These are phyloP conservation scores for Menidia menidia DNA, from an alignment of 2,797 vertebrate species.

Conservation along the genomic window DNA sequence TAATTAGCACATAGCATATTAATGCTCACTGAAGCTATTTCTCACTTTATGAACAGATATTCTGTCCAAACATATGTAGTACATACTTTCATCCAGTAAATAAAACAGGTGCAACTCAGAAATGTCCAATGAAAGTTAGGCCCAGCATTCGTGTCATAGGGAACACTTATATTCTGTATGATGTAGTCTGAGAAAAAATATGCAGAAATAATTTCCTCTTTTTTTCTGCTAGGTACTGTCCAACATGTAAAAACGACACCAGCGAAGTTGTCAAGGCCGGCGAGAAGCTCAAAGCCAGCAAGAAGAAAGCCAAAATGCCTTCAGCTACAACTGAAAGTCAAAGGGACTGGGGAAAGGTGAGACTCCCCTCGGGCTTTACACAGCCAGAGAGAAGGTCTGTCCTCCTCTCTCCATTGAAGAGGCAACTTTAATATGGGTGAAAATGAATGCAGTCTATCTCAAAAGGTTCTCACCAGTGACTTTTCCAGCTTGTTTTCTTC, in stretches of 20 bases:
- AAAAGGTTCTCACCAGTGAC: not conserved
- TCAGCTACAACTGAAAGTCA: constrained; percentile 97
- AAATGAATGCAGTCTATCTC: constrained; percentile 11
- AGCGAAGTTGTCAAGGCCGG: constrained; percentile 97
- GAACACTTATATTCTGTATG: not conserved
- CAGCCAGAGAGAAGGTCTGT: not conserved
- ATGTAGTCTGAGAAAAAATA: not conserved
- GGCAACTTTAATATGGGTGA: not conserved
- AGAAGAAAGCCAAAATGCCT: constrained; percentile 99
- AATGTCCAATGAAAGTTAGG: too few species aligned
- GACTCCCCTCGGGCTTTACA: constrained; percentile 1
- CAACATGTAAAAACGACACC: constrained; percentile 98
- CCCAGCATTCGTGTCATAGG: not conserved
- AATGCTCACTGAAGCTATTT: not conserved
- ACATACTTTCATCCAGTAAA: too few species aligned
- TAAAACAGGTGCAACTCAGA: too few species aligned
- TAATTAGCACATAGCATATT: not conserved
- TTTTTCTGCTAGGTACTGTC: constrained; percentile 90
- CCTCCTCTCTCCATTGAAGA: not conserved
- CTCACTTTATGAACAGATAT: not conserved
- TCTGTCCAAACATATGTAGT: not conserved
- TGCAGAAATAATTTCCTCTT: not conserved
- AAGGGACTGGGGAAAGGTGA: constrained; percentile 99
- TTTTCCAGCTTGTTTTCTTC: not conserved
- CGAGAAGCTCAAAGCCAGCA: constrained; percentile 97